A percentile compares a stretch with the other conserved stretches of the same genome.
Conservation (phyloP, 2,888 invertebrate species). For the Tachystola acroxantha region DNA sequence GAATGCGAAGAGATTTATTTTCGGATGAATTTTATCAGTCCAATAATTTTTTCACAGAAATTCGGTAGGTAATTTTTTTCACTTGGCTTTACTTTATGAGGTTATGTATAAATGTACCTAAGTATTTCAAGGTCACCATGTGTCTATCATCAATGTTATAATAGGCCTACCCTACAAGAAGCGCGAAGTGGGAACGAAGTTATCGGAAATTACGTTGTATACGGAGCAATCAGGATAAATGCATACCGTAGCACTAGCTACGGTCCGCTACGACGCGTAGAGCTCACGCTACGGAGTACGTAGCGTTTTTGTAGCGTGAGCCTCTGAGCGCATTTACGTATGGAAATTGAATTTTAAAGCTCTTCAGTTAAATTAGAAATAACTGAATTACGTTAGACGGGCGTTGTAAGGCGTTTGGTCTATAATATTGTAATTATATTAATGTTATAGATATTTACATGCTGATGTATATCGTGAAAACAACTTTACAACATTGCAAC, state of each 20-base stretch:
- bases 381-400: too few relatives aligned
- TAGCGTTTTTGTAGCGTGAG: slow-evolving; percentile 2
- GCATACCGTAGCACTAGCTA: slow-evolving; percentile 14
- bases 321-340: background rate
- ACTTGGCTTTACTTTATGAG: too few relatives aligned
- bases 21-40: background rate
- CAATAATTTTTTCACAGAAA: background rate
- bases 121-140: too few relatives aligned
- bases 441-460: too few relatives aligned
- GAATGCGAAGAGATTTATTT: background rate
- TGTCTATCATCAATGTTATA: too few relatives aligned
- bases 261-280: slow-evolving; percentile 16
- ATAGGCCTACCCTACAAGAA: too few relatives aligned
- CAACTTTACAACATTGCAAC: too few relatives aligned
- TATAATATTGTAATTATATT: too few relatives aligned
- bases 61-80: background rate
- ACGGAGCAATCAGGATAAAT: slow-evolving; percentile 26
- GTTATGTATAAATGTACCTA: too few relatives aligned
- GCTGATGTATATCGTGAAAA: too few relatives aligned
- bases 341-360: slow-evolving; percentile 3
- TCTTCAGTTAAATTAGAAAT: slow-evolving; percentile 7
- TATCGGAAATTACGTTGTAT: slow-evolving; percentile 18
- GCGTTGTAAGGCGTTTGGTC: too few relatives aligned
- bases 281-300: slow-evolving; percentile 12
- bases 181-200: slow-evolving; percentile 14